Evolutionary conservation across 1,140 invertebrate genomes (phyloP).

Genomic region (fruit fly (Drosophila melanogaster)): DNA sequence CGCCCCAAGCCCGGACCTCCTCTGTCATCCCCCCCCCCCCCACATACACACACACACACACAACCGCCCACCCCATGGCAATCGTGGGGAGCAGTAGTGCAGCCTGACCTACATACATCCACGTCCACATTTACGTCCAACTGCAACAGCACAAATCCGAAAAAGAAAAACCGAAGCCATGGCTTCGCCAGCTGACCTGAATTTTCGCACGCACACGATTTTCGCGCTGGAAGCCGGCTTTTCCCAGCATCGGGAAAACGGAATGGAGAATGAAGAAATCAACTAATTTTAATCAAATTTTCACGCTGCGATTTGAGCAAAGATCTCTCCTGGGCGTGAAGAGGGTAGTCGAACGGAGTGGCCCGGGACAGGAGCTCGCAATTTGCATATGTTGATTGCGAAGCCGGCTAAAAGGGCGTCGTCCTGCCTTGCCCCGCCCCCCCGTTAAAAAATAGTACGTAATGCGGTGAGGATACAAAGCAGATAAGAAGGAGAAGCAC

Average conservation of each 20-base stretch:
- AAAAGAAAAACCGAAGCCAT: constrained; percentile 42
- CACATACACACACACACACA: too few species aligned
- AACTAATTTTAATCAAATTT: constrained; percentile 76
- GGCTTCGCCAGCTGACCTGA: constrained; percentile 65
- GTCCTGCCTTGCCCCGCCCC: constrained; percentile 8
- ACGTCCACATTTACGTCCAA: constrained; percentile 10
- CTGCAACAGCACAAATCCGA: constrained; percentile 27
- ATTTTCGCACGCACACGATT: constrained; percentile 45
- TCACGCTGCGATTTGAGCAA: constrained; percentile 31
- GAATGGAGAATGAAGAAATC: not conserved
- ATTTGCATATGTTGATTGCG: constrained; percentile 50
- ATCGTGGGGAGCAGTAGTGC: constrained; percentile 23
- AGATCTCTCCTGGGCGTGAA: not conserved
- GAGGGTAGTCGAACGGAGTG: not conserved
- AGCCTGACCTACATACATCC: constrained; percentile 71
- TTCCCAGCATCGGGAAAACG: constrained; percentile 18
- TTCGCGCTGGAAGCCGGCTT: constrained; percentile 44
- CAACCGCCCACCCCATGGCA: not conserved
- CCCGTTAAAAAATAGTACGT: not conserved
- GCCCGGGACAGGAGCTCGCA: constrained; percentile 7
- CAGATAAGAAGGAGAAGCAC: not conserved
- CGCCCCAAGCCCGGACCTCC: constrained; percentile 38
- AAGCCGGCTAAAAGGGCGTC: constrained; percentile 30
- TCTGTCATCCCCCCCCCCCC: not conserved
- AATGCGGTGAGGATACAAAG: constrained; percentile 17